phyloP scores from a whole-genome alignment of 2,797 vertebrate species.

The Epinephelus malabaricus region DNA sequence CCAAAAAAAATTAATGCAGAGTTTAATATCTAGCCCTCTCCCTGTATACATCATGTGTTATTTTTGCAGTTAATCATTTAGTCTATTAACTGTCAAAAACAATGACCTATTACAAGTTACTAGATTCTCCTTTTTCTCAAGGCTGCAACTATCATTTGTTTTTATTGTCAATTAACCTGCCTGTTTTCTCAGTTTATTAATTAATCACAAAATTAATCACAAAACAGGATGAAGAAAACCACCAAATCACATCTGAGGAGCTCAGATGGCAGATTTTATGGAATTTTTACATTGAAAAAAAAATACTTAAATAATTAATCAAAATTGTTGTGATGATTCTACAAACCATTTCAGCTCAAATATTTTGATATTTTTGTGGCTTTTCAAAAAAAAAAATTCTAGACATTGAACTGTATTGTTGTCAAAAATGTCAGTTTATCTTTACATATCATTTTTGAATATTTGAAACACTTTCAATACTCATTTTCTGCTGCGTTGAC shows the following conservation, averaged over 20 bases:
- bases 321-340: neutral
- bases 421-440: too few species aligned
- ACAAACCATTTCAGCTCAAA: neutral
- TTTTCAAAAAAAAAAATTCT: neutral
- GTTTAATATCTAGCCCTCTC: slow-evolving; percentile 17
- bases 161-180: neutral
- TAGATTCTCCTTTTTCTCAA: neutral
- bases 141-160: neutral
- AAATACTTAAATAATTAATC: neutral
- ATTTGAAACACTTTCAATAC: too few species aligned
- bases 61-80: slow-evolving; percentile 10
- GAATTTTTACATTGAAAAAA: neutral
- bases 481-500: too few species aligned
- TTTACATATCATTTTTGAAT: too few species aligned
- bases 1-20: neutral
- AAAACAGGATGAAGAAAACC: neutral
- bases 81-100: slow-evolving; percentile 6
- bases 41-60: neutral
- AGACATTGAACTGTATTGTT: neutral
- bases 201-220: neutral
- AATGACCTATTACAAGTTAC: neutral
- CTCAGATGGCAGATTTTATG: too few species aligned
- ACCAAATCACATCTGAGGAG: too few species aligned
- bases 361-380: neutral
- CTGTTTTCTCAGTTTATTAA: neutral